Evolutionary conservation across 2,797 vertebrate species (phyloP), one percentile per base, ranked within the genome.

Genomic region (Gymnocypris eckloni): DNA sequence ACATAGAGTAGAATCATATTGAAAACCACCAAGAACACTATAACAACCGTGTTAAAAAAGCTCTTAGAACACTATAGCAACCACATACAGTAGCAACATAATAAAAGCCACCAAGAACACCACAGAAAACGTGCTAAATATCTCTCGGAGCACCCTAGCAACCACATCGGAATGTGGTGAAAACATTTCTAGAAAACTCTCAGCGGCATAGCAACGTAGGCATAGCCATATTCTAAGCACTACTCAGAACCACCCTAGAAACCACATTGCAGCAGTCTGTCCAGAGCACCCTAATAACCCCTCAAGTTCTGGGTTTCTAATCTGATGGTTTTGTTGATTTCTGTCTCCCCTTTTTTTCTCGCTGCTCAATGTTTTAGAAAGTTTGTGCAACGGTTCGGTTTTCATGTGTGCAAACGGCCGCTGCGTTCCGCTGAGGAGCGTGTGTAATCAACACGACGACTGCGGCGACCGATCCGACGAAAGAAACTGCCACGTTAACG

Each of bases 401-500:
- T 96, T 96, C 91, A 96, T 96, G 95, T 96, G 98, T 90, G 97
- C 96, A 94, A 99, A 98, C 86, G 97, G 98, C 45, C 97, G 96
- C 91, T 99, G 98, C 90, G 95, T 99, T 89, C 95, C 97, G 25
- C 94, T 95, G 72, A 93, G 93, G 6, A 92, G 91, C 85, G 95
- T 98, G 61, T 99, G 98, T 83, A 95, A 99, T 90, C 95, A 89
- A 70, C 95, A 93, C 76, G 96, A 98, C 85, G 97, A 99, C 89
- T 99, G 98, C 41, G 97, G 96, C 0, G 98, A 99, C 93, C 95
- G 94, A 41, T 98, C 98, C 6, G 98, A 99, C 91, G 98, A 99
- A 90, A 96, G 92, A 90, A 97, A 95, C 94, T 99, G 98, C 92
- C 95, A 97, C 66, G 76, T 98, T 88, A 99, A 99, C 64, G 98